Evolutionary conservation across 2,113 vertebrate species (phyloP).

Genomic region (Leptocoma aspasia): DNA sequence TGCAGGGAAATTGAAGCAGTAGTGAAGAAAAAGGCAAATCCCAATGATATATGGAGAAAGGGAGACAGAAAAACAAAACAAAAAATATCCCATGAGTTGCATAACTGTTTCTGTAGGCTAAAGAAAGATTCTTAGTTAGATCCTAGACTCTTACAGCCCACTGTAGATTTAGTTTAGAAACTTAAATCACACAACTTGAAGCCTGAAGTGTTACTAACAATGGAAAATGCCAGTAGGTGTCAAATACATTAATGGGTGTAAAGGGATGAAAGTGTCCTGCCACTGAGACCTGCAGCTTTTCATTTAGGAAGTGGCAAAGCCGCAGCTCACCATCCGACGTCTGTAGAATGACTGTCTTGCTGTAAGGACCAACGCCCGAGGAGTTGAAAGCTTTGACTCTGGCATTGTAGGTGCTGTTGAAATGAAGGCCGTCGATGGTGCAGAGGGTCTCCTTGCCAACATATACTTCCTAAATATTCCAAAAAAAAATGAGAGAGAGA

Average conservation of each 20-base stretch:
- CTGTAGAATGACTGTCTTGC: slow-evolving; percentile 94
- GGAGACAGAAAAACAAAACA: neutral
- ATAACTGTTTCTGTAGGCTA: neutral
- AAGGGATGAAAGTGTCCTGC: neutral
- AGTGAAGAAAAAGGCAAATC: neutral
- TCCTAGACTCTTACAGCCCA: neutral
- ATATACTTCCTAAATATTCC: slow-evolving; percentile 86
- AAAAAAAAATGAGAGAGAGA: neutral
- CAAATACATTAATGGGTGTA: neutral
- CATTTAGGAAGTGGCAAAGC: neutral
- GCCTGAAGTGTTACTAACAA: neutral
- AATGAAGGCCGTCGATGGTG: slow-evolving; percentile 96
- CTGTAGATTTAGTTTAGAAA: no score
- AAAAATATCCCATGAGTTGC: neutral
- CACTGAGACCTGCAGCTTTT: neutral
- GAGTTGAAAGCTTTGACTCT: slow-evolving; percentile 95
- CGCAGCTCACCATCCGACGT: slow-evolving; percentile 87
- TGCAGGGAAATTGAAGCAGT: neutral
- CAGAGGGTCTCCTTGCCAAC: slow-evolving; percentile 97
- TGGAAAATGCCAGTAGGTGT: neutral
- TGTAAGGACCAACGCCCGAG: slow-evolving; percentile 90
- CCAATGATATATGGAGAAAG: neutral
- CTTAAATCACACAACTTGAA: neutral
- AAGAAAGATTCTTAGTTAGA: neutral
- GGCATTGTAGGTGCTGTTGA: slow-evolving; percentile 96